Evolutionary conservation across 2,113 vertebrate species (phyloP), one percentile per base, ranked within the genome.

Genomic region (Diadophis punctatus): DNA sequence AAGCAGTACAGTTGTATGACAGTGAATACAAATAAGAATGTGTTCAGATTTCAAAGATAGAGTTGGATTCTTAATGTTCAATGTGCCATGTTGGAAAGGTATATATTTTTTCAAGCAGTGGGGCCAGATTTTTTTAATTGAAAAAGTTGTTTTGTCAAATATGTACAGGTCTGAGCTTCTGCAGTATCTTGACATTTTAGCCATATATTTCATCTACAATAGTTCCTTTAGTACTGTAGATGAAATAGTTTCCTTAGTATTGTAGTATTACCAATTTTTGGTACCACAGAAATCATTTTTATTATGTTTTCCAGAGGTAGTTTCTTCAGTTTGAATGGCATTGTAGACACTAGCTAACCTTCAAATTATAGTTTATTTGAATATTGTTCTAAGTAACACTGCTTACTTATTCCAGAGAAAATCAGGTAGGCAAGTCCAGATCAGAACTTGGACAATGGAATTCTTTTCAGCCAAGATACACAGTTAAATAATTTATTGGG

Each of bases 151-250:
- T 52, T 51, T 88, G 43, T 90, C 51, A 88, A 90, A 90, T 92
- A 88, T n/a, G 63, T 88, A 51, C 52, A 56, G 43, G 55, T 9
- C 55, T 74, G 86, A 87, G 30, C 22, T 93, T 86, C 86, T 94
- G 55, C 46, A 90, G 3, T 60, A 12, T 46, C 56, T 55, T 46
- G 49, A 14, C 43, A 60, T 84, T 89, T 56, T n/a, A 91, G 60
- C 86, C 80, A 43, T 68, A 3, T 56, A 51, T 94, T 74, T 56
- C 87, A 93, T 74, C 74, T 93, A 88, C 60, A 56, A 56, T 56
- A 56, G 55, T 23, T 23, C 55, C 55, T 20, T 56, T 56, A 56
- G 55, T 56, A 56, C 20, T 56, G 55, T 56, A 63, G 27, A 30
- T 10, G 10, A 30, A 63, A 63, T 68, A 34, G 86, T 93, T 68